Percentiles rank a stretch among this genome's conserved stretches.
phyloP scores from a whole-genome alignment of 2,797 vertebrate species.

The Psittacula derbiana region DNA sequence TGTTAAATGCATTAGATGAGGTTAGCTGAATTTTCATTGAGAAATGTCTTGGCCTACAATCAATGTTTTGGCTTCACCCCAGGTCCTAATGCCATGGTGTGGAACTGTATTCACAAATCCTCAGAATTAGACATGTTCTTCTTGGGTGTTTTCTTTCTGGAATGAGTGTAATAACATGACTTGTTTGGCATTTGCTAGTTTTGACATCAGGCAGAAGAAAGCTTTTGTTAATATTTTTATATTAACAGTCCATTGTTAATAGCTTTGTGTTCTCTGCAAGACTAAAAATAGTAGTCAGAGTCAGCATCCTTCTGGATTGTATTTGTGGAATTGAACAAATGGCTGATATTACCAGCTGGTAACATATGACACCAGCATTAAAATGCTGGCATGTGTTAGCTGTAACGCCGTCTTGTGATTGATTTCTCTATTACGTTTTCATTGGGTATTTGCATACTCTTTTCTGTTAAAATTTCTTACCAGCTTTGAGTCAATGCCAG shows the following conservation, averaged over 20 bases:
- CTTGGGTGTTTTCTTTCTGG: background rate
- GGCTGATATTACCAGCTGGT: conserved; percentile 28
- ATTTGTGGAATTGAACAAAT: conserved; percentile 17
- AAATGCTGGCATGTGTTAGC: background rate
- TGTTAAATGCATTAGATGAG: background rate
- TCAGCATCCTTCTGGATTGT: conserved; percentile 8
- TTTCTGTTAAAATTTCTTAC: background rate
- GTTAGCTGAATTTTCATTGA: background rate
- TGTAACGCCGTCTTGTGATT: background rate
- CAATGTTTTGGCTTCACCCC: background rate
- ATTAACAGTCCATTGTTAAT: background rate
- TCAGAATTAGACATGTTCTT: background rate
- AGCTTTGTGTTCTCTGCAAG: background rate
- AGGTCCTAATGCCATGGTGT: background rate
- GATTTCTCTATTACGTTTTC: background rate
- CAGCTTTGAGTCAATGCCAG: background rate
- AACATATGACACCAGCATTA: background rate
- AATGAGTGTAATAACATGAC: background rate
- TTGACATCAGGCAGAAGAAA: conserved; percentile 6
- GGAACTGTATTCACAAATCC: background rate
- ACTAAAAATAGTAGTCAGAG: background rate
- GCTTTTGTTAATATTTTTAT: conserved; percentile 2
- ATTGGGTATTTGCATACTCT: background rate
- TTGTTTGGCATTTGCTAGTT: conserved; percentile 29
- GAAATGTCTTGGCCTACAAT: background rate